These are phyloP conservation scores for Vidua macroura DNA, from an alignment of 2,113 vertebrate genomes.

Conservation along the genomic window DNA sequence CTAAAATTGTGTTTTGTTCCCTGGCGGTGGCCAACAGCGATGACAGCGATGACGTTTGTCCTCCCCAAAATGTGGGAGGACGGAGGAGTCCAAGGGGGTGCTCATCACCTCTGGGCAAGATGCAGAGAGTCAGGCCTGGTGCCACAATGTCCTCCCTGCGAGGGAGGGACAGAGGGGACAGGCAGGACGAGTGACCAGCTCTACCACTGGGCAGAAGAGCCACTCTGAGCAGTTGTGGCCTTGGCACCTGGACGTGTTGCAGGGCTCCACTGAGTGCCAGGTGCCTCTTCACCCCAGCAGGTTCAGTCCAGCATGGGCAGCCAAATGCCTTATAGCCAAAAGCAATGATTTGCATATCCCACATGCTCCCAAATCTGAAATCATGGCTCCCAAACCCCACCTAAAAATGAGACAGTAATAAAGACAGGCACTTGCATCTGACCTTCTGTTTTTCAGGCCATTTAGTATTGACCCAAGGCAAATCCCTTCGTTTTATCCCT, in stretches of 20 bases:
- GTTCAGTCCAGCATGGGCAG: background rate
- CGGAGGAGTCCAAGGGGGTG: background rate
- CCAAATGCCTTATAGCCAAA: background rate
- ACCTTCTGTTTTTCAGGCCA: background rate
- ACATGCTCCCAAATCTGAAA: background rate
- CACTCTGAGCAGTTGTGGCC: fast-evolving
- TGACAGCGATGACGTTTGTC: fast-evolving
- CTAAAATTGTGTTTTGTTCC: fast-evolving
- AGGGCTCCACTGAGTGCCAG: background rate
- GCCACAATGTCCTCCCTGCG: fast-evolving
- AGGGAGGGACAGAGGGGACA: background rate
- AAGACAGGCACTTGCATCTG: background rate
- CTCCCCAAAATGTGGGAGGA: background rate
- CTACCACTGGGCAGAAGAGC: background rate
- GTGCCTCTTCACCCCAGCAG: background rate
- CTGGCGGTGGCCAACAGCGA: fast-evolving
- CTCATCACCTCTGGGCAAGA: background rate
- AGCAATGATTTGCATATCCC: background rate
- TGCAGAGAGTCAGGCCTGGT: background rate
- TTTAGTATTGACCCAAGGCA: background rate
- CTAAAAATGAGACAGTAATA: background rate
- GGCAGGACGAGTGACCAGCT: fast-evolving
- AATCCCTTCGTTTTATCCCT: background rate
- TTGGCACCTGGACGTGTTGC: fast-evolving
- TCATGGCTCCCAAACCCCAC: background rate